phyloP scores from a whole-genome alignment of 2,113 vertebrate genomes.

The Oceanodroma tethys region DNA sequence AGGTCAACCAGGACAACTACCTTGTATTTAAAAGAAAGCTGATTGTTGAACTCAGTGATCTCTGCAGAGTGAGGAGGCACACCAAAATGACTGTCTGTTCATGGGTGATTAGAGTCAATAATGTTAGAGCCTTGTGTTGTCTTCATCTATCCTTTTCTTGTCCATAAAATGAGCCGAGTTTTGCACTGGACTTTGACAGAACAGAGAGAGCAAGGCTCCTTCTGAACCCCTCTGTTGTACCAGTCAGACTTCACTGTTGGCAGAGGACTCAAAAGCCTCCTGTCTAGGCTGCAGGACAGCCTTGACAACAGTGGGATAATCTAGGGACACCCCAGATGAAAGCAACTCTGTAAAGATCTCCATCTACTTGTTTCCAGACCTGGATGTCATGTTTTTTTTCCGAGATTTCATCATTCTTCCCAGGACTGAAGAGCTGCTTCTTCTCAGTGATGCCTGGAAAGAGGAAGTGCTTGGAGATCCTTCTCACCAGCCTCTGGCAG shows the following conservation, averaged over 20 bases:
- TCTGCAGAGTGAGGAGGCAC: background rate
- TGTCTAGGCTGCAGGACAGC: background rate
- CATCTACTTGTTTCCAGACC: background rate
- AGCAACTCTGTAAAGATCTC: background rate
- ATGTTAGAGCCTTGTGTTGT: background rate
- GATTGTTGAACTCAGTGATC: background rate
- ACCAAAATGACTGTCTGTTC: background rate
- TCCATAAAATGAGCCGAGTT: background rate
- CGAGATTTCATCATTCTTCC: background rate
- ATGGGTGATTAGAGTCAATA: background rate
- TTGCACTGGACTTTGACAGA: background rate
- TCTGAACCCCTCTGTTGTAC: background rate
- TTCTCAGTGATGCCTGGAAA: background rate
- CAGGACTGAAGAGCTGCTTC: background rate
- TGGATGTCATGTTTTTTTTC: background rate
- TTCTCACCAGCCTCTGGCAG: background rate
- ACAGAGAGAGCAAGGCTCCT: background rate
- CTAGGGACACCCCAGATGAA: background rate
- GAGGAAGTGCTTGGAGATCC: background rate
- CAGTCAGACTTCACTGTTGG: background rate
- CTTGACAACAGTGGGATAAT: background rate
- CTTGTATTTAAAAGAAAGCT: background rate
- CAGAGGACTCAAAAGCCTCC: background rate
- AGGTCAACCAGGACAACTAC: background rate
- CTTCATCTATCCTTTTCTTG: background rate